Percentiles rank a stretch among this genome's conserved stretches.
Conservation (phyloP, 2,113 vertebrate genomes). For the Eulacestoma nigropectus region DNA sequence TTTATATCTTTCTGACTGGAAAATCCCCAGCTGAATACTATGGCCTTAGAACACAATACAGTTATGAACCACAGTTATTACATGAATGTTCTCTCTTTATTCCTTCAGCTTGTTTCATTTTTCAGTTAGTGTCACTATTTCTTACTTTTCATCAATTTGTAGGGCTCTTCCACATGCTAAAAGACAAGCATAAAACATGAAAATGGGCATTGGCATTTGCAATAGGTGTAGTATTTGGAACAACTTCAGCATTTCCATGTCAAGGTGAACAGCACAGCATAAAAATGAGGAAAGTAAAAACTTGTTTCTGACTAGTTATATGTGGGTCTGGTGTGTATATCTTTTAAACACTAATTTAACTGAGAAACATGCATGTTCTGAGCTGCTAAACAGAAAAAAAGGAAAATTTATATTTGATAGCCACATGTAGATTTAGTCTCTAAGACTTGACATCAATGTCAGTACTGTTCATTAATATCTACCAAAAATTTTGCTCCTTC, state of each 20-base stretch:
- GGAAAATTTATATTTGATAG: background rate
- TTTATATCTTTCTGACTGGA: background rate
- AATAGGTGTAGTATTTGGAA: background rate
- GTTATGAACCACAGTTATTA: background rate
- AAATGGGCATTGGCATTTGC: background rate
- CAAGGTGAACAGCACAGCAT: background rate
- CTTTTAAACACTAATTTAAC: background rate
- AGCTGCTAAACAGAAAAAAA: background rate
- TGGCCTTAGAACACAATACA: background rate
- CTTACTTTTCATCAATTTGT: background rate
- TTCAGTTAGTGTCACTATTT: background rate
- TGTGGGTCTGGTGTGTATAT: background rate
- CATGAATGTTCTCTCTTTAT: background rate
- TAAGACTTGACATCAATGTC: background rate
- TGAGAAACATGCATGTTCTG: background rate
- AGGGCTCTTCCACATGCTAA: background rate
- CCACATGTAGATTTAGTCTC: background rate
- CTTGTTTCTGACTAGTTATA: background rate
- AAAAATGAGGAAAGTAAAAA: background rate
- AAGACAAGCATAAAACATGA: background rate
- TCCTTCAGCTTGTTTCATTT: background rate
- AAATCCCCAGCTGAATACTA: background rate
- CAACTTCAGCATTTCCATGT: background rate
- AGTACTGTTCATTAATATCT: background rate
- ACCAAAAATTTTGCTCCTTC: background rate